These are phyloP conservation scores for Baryphthengus martii DNA, from an alignment of 2,113 vertebrate species.

Conservation along the genomic window DNA sequence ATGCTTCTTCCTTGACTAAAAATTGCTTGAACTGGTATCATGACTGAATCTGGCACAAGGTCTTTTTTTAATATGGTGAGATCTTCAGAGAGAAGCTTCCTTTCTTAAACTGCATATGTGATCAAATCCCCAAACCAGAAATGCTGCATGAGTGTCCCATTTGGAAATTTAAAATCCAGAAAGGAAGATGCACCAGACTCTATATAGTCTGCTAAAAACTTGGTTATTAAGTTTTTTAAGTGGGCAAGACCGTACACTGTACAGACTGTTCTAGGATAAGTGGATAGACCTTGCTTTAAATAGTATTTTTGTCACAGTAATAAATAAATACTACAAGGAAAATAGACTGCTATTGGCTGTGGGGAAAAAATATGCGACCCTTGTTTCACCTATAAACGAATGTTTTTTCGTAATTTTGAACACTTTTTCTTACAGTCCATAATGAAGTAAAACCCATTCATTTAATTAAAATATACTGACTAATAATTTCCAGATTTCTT, in stretches of 20 bases:
- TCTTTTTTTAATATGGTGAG: neutral
- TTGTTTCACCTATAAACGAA: neutral
- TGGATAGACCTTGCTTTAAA: neutral
- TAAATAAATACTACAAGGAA: neutral
- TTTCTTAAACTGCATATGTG: neutral
- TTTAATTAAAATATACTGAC: neutral
- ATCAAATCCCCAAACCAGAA: neutral
- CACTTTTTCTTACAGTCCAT: neutral
- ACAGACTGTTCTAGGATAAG: neutral
- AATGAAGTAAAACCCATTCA: neutral
- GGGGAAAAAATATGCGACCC: neutral
- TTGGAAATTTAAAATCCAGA: neutral
- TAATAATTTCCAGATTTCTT: neutral
- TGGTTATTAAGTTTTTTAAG: neutral
- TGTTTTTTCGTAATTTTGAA: neutral
- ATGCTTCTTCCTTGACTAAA: neutral
- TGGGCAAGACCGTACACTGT: neutral
- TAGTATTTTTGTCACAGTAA: neutral
- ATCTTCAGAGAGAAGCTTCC: neutral
- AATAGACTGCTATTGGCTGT: neutral
- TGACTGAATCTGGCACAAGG: neutral
- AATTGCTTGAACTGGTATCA: neutral
- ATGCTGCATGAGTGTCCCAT: neutral
- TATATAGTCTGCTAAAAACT: neutral
- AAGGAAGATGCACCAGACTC: neutral